phyloP scores from a whole-genome alignment of 2,113 vertebrate genomes.

The Paraplagusia blochii region DNA sequence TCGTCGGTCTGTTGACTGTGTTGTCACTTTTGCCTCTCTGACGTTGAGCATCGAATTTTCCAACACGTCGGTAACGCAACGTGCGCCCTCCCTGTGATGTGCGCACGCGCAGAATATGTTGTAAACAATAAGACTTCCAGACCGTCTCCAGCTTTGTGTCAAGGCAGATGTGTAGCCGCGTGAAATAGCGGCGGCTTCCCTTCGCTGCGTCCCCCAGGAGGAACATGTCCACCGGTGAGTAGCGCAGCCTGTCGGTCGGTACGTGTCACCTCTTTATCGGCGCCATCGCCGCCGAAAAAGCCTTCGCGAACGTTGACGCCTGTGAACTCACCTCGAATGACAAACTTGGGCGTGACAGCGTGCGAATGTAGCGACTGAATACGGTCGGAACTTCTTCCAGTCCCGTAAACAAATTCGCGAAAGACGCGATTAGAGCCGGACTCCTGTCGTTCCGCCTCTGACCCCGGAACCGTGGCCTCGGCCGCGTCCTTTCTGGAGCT shows the following conservation, averaged over 20 bases:
- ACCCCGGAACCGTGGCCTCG: too few relatives aligned
- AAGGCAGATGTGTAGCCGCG: constrained; percentile 52
- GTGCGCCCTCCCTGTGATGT: constrained; percentile 56
- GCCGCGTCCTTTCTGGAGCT: constrained; percentile 23
- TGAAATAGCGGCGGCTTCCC: constrained; percentile 36
- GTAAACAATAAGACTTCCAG: constrained; percentile 80
- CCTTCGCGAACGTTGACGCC: constrained; percentile 48
- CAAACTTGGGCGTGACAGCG: constrained; percentile 74
- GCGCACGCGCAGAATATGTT: constrained; percentile 73
- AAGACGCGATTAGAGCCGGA: neutral
- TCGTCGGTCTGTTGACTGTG: too few relatives aligned
- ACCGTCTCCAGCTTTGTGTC: constrained; percentile 74
- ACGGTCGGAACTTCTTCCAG: neutral
- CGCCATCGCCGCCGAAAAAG: constrained; percentile 53
- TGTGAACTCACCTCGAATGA: constrained; percentile 56
- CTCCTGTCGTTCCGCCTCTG: constrained; percentile 7
- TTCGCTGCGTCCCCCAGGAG: constrained; percentile 10
- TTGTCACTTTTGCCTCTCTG: constrained; percentile 4
- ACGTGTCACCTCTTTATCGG: constrained; percentile 38
- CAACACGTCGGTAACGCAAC: constrained; percentile 42
- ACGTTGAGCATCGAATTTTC: constrained; percentile 13
- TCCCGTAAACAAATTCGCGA: neutral
- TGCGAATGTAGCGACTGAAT: constrained; percentile 31
- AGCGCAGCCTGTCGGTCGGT: constrained; percentile 40
- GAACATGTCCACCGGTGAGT: constrained; percentile 72